Evolutionary conservation across 1,140 invertebrate genomes (phyloP), one percentile per base, ranked within the genome.

Genomic region (Lasioglossum albipes): DNA sequence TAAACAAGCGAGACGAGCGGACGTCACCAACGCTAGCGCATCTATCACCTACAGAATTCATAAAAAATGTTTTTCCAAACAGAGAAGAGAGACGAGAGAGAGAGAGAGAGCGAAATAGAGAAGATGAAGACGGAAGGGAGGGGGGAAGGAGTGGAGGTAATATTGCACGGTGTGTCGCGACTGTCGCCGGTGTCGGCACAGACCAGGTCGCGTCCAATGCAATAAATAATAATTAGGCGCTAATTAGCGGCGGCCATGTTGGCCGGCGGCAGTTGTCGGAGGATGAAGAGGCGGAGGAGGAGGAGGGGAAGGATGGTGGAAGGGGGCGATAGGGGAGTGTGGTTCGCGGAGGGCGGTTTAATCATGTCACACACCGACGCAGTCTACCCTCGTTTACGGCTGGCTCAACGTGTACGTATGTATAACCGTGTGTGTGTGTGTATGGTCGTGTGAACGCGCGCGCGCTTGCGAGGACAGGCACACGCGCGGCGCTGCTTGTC

Each of bases 161-260:
- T 84, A 86, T 84, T 83, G 84, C 84, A 81, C 78, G 78, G 82
- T 81, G 71, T 86, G 86, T 87, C 75, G 85, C 69, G 79, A 76
- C 82, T 36, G 85, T 79, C 57, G 73, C 73, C 64, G 76, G 57
- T 64, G 85, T 76, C 76, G 86, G 68, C 52, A 20, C 20, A 69
- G 79, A 75, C 49, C 54, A 36, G 75, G 84, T 82, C 84, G 86
- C 86, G 85, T 87, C 78, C 83, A 80, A 86, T 84, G 89, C 86
- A 90, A 91, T 91, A 91, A 91, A 90, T 90, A 91, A 91, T 91
- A 91, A 91, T 91, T 90, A 91, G 89, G 85, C 87, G 83, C 89
- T 91, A 91, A 91, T 91, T 91, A 91, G 89, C 89, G 84, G 85
- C 89, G 83, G 89, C 89, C 89, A 90, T 90, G 89, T 88, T 90